Conservation (phyloP, 2,888 invertebrate species). For the Notodonta dromedarius region DNA sequence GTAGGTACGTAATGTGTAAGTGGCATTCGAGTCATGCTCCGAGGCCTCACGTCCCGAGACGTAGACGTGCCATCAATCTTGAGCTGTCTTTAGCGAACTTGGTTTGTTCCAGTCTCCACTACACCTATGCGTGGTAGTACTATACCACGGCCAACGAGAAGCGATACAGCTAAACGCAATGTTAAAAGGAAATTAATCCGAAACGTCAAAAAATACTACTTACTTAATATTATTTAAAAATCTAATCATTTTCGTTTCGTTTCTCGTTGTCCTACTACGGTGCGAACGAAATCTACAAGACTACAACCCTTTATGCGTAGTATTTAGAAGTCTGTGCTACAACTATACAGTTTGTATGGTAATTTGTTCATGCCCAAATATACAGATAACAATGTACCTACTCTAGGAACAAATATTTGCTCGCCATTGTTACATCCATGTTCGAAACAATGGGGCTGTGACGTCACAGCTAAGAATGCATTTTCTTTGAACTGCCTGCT, state of each 20-base stretch:
- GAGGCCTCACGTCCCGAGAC: conserved; percentile 29
- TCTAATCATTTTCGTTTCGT: too few relatives aligned
- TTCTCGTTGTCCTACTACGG: too few relatives aligned
- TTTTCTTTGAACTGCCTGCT: neutral
- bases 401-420: neutral
- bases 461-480: neutral
- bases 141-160: too few relatives aligned
- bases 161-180: too few relatives aligned
- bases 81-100: conserved; percentile 33
- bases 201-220: too few relatives aligned
- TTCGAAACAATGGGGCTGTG: neutral
- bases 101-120: conserved; percentile 19
- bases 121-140: neutral
- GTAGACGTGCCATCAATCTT: conserved; percentile 22
- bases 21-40: conserved; percentile 32
- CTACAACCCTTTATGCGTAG: too few relatives aligned
- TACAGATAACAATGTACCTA: neutral
- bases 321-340: too few relatives aligned
- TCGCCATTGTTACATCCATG: neutral
- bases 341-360: neutral
- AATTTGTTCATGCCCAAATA: neutral
- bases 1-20: conserved; percentile 2
- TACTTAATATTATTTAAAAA: too few relatives aligned
- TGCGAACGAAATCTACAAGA: too few relatives aligned
- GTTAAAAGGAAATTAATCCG: too few relatives aligned